Percentiles rank a stretch among this genome's conserved stretches.
These are phyloP conservation scores for Heliornis fulica DNA, from an alignment of 2,113 vertebrate genomes.

Conservation along the genomic window DNA sequence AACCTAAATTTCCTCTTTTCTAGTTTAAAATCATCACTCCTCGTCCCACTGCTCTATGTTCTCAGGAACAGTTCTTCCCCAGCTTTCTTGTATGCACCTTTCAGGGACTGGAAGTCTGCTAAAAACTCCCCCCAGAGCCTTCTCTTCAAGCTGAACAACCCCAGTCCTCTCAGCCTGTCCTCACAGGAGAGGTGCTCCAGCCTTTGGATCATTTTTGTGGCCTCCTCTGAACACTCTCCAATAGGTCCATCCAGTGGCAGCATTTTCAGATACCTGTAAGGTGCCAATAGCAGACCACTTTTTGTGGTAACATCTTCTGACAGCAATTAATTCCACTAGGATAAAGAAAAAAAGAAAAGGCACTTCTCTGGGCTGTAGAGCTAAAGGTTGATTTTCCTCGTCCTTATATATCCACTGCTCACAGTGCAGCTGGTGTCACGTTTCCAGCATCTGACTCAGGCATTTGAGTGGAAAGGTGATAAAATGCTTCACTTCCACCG, in stretches of 20 bases:
- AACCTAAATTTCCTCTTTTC: too few relatives aligned
- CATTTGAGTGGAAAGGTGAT: constrained; percentile 26
- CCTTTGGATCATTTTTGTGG: too few relatives aligned
- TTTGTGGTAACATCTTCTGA: not conserved
- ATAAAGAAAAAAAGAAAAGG: not conserved
- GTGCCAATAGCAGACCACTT: not conserved
- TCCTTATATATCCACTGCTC: not conserved
- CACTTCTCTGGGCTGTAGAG: not conserved
- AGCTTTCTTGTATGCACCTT: too few relatives aligned
- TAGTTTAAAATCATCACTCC: too few relatives aligned
- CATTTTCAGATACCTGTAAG: not conserved
- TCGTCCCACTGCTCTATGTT: too few relatives aligned
- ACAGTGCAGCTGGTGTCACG: not conserved
- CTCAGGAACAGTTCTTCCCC: too few relatives aligned
- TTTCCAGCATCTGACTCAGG: constrained; percentile 50
- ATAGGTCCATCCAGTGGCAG: not conserved
- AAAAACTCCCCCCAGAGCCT: too few relatives aligned
- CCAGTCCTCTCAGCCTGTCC: too few relatives aligned
- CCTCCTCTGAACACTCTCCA: too few relatives aligned
- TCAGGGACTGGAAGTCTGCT: too few relatives aligned
- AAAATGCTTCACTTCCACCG: constrained; percentile 32
- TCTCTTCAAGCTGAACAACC: not conserved
- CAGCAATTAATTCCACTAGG: not conserved
- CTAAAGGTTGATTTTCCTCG: constrained; percentile 38
- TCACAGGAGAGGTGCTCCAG: too few relatives aligned